phyloP scores from a whole-genome alignment of 2,113 vertebrate species.

The Orycteropus afer region DNA sequence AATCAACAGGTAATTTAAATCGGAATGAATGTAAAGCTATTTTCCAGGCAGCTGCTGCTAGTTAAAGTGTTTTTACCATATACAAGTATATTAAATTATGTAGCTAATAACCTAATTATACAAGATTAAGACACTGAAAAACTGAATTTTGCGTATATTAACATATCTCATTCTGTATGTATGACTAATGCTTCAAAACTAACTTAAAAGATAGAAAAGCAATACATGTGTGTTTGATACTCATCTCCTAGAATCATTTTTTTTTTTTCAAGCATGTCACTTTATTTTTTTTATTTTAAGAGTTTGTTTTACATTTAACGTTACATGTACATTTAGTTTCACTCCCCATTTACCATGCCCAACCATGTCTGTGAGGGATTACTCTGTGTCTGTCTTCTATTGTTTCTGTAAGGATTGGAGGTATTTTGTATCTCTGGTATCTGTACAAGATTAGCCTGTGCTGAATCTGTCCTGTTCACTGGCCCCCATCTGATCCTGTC shows the following conservation, averaged over 20 bases:
- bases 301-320: too few relatives aligned
- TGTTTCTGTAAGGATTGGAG: too few relatives aligned
- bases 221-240: neutral
- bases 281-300: too few relatives aligned
- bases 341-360: too few relatives aligned
- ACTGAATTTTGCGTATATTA: slow-evolving; percentile 8
- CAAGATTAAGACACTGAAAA: neutral
- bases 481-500: too few relatives aligned
- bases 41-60: slow-evolving; percentile 52
- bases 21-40: slow-evolving; percentile 35
- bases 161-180: slow-evolving; percentile 45
- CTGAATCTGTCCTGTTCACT: too few relatives aligned
- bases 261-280: too few relatives aligned
- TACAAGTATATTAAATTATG: slow-evolving; percentile 53
- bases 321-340: too few relatives aligned
- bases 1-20: slow-evolving; percentile 74
- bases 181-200: slow-evolving; percentile 40
- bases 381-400: too few relatives aligned
- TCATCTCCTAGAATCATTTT: neutral
- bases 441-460: too few relatives aligned
- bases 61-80: slow-evolving; percentile 48
- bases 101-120: slow-evolving; percentile 53
- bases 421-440: too few relatives aligned
- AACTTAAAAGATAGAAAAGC: neutral
- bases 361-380: too few relatives aligned